Conservation (phyloP, 2,113 vertebrate species). For the Ardeotis arabs region DNA sequence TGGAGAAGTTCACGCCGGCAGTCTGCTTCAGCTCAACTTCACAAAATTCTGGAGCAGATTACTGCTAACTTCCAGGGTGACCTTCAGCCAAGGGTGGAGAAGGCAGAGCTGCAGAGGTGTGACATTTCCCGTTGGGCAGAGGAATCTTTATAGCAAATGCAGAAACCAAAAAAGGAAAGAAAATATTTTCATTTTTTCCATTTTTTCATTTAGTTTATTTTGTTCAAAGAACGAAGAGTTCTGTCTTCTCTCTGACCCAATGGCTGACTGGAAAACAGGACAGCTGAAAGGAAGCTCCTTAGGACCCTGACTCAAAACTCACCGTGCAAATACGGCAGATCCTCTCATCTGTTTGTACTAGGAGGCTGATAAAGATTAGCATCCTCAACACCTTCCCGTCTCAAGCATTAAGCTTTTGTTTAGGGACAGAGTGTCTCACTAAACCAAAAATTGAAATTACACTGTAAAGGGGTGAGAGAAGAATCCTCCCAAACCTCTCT, state of each 20-base stretch:
- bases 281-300: background rate
- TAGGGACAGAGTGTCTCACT: background rate
- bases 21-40: background rate
- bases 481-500: background rate
- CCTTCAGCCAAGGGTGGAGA: background rate
- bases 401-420: background rate
- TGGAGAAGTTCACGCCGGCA: background rate
- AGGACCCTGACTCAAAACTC: background rate
- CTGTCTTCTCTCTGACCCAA: background rate
- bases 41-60: background rate
- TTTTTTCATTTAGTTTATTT: too few species aligned
- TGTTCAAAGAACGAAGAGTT: background rate
- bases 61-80: background rate
- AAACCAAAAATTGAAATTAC: background rate
- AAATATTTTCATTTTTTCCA: background rate
- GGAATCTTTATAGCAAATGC: background rate
- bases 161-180: background rate
- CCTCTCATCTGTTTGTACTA: background rate
- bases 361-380: background rate
- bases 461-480: background rate
- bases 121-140: background rate
- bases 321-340: fast-evolving
- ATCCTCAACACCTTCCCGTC: background rate
- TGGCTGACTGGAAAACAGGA: background rate
- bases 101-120: background rate